phyloP scores from a whole-genome alignment of 2,888 invertebrate species.

The Spatulosminthurus flaviceps region DNA sequence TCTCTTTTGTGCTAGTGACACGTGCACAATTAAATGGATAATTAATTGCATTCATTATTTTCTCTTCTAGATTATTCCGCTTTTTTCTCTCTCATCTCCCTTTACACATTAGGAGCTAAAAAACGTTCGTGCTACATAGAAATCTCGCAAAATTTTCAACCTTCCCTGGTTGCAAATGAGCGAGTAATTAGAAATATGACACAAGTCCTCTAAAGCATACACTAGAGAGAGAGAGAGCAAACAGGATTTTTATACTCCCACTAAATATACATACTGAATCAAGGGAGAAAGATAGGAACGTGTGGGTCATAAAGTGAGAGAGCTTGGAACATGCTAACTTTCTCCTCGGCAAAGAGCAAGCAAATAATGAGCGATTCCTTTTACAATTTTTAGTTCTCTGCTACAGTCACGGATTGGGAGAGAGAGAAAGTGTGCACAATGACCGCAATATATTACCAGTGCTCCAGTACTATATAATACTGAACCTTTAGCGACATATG shows the following conservation, averaged over 20 bases:
- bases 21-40: slow-evolving; percentile 13
- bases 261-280: not conserved
- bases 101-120: too few relatives aligned
- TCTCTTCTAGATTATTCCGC: not conserved
- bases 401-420: not conserved
- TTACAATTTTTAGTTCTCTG: not conserved
- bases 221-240: not conserved
- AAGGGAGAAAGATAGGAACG: not conserved
- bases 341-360: not conserved
- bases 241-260: not conserved
- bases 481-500: too few relatives aligned
- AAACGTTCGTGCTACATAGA: not conserved
- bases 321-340: not conserved
- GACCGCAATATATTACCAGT: not conserved
- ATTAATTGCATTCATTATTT: slow-evolving; percentile 18
- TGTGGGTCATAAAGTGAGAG: slow-evolving; percentile 10
- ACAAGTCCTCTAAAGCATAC: not conserved
- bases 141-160: not conserved
- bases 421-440: not conserved
- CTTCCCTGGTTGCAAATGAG: slow-evolving; percentile 1
- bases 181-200: slow-evolving; percentile 6
- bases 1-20: not conserved
- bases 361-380: slow-evolving; percentile 9
- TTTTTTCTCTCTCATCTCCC: not conserved
- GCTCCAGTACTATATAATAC: too few relatives aligned